phyloP scores from a whole-genome alignment of 1,140 invertebrate genomes.

The Philotrypesis tridentata region DNA sequence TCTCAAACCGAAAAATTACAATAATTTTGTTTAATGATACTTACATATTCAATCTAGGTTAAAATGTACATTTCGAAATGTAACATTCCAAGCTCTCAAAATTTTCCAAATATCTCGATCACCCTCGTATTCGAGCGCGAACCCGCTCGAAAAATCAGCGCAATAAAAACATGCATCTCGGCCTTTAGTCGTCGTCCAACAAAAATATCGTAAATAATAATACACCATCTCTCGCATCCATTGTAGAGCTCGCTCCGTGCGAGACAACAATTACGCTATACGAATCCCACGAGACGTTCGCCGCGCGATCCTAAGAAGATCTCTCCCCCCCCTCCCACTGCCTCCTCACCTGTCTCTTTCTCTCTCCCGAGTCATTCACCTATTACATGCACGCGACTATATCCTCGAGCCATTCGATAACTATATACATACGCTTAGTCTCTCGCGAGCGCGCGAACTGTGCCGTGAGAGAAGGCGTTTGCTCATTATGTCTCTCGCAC shows the following conservation, averaged over 20 bases:
- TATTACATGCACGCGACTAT: constrained; percentile 24
- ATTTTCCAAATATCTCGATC: too few species aligned
- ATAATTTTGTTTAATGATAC: too few species aligned
- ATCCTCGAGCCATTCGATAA: not conserved
- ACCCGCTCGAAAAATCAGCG: not conserved
- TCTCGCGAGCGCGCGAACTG: not conserved
- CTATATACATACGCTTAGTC: not conserved
- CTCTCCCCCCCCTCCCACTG: not conserved
- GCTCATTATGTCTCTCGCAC: not conserved
- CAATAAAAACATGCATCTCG: too few species aligned
- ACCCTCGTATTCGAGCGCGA: too few species aligned
- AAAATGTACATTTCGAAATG: too few species aligned
- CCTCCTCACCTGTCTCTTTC: not conserved
- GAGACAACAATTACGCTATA: not conserved
- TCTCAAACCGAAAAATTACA: not conserved
- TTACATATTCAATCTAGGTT: too few species aligned
- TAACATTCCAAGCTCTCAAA: too few species aligned
- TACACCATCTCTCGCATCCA: too few species aligned
- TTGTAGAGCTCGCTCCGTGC: too few species aligned
- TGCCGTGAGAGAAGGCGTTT: not conserved
- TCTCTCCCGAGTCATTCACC: constrained; percentile 40
- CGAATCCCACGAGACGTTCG: not conserved
- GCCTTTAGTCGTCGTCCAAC: too few species aligned
- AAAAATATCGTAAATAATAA: too few species aligned
- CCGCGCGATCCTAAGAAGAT: not conserved